Evolutionary conservation across 2,888 invertebrate genomes (phyloP).

Genomic region (Euplexia lucipara): DNA sequence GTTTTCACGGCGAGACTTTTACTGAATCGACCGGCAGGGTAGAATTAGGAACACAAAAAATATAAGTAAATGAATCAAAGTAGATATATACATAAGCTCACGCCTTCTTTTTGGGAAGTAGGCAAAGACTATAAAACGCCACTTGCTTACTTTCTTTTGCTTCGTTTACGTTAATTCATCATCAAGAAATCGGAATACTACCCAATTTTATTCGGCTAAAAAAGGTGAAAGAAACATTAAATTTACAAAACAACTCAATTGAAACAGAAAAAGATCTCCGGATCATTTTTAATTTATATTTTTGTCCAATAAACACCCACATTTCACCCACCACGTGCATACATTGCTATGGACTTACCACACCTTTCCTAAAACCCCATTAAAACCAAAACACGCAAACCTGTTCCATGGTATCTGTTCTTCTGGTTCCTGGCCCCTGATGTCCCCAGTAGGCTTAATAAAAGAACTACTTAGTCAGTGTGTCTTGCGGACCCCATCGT

Average conservation of each 20-base stretch:
- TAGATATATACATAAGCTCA: not conserved
- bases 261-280: too few species aligned
- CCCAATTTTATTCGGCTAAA: too few species aligned
- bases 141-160: too few species aligned
- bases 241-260: too few species aligned
- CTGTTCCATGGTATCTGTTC: slow-evolving; percentile 36
- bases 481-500: slow-evolving; percentile 21
- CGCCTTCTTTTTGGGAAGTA: too few species aligned
- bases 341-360: not conserved
- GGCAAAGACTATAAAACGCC: too few species aligned
- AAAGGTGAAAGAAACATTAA: too few species aligned
- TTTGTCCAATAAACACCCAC: not conserved
- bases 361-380: slow-evolving; percentile 25
- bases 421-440: too few species aligned
- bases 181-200: too few species aligned
- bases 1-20: too few species aligned
- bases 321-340: not conserved
- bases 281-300: not conserved
- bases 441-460: slow-evolving; percentile 17
- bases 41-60: not conserved
- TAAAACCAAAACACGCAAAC: slow-evolving; percentile 38
- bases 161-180: too few species aligned
- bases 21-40: too few species aligned
- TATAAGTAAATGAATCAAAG: not conserved
- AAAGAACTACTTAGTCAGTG: slow-evolving; percentile 32